Evolutionary conservation across 2,888 invertebrate species (phyloP).

Genomic region (Pandemis cinnamomeana): DNA sequence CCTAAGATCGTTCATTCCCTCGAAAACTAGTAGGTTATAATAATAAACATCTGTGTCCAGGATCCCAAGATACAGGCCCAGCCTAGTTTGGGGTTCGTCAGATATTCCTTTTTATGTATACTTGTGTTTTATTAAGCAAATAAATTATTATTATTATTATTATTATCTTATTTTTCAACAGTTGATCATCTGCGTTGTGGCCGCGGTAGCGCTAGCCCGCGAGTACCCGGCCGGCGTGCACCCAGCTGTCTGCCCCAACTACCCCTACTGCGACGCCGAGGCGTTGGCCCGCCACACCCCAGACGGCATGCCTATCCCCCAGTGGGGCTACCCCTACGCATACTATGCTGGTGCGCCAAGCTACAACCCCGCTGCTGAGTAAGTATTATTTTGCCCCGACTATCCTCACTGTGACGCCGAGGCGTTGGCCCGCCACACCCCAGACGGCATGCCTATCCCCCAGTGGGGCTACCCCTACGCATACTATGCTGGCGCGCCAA

Average conservation of each 20-base stretch:
- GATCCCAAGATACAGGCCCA: too few species aligned
- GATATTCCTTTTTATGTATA: too few species aligned
- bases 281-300: constrained; percentile 76
- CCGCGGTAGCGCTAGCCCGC: constrained; percentile 72
- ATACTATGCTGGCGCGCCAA: constrained; percentile 49
- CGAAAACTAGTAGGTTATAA: background rate
- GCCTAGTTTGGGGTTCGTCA: too few species aligned
- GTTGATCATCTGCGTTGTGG: constrained; percentile 76
- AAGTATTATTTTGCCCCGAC: constrained; percentile 43
- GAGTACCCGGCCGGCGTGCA: constrained; percentile 84
- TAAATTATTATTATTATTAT: too few species aligned
- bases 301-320: constrained; percentile 75
- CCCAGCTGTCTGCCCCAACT: constrained; percentile 85
- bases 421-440: background rate
- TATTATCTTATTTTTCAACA: constrained; percentile 45
- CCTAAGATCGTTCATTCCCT: too few species aligned
- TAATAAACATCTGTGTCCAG: too few species aligned
- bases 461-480: constrained; percentile 39
- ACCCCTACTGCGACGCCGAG: constrained; percentile 81
- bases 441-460: background rate
- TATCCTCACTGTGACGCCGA: background rate
- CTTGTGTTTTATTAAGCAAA: too few species aligned
- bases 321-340: constrained; percentile 65
- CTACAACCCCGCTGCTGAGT: constrained; percentile 55
- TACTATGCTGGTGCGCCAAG: constrained; percentile 54